Base-by-base conservation (phyloP, 1,140 invertebrate genomes). In the Bombus ignitus region DNA sequence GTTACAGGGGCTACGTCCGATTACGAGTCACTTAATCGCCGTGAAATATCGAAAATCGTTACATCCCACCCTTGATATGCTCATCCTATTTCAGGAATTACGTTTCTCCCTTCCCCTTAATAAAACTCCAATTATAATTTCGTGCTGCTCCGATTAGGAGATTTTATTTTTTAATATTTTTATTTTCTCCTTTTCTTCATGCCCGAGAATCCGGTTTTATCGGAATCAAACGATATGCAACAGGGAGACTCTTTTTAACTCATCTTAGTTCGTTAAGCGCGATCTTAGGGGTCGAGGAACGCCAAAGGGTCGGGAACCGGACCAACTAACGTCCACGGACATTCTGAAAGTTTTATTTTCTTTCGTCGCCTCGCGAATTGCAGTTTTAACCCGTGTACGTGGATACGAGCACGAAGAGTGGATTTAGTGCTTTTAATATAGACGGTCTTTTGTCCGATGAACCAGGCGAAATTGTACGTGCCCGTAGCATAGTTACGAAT, bases 41-140 rank as follows among this genome's bases (percentile, higher is more conserved):
- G 35, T 77, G 74, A 70, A 70, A 78, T 78, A 83, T 78, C 82
- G 82, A 78, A 83, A 83, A 83, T 83, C 82, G 74, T 83, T 83
- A 83, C 74, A 44, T 44, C 47, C 47, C 42, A 4, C 35, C 32
- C 37, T 8, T 35, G 32, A 39, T 39, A 35, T 18, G 44, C 65
- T 78, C 47, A 70, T 74, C 57, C 80, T 37, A 65, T 78, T 78
- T 71, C 62, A 28, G 35, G 28, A 44, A 78, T 83, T 78, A 57
- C 37, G 57, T 78, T 44, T 47, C 8, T 9, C 1, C 8, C n/a
- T 32, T 22, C 57, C 53, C 10, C n/a, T 5, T 44, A 10, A 10
- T 15, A n/a, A 47, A 44, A n/a, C 32, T 47, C 25, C n/a, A 47
- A 62, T 18, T 81, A 73, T 32, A 39, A 70, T 81, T 39, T 71